Base-by-base conservation (phyloP, 2,113 vertebrate species). In the Empidonax alnorum region DNA sequence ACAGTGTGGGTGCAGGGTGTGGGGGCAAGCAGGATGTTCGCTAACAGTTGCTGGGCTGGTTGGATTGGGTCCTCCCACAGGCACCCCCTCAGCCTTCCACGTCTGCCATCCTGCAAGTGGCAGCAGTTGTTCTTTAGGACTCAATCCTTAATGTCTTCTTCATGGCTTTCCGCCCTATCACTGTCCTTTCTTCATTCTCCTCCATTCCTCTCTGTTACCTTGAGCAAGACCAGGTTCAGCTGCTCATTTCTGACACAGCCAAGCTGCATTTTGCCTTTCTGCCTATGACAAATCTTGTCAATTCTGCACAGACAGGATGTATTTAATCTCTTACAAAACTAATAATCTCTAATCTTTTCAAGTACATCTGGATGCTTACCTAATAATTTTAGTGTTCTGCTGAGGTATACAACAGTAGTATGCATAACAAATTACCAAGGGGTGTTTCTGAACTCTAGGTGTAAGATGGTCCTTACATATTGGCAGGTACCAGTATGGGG, bases 101-200 rank as follows among this genome's bases (percentile, higher is more conserved):
- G 41, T 58, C 16, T 72, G 39, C 19, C 16, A 4, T 20, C 20
- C 6, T 61, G 14, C 18, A 35, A n/a, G 14, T 7, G 35, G 12
- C 25, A 81, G 13, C 16, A 50, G 15, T 15, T 76, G 41, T 42
- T 23, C 3, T 50, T 31, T 2, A 1, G 20, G 8, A 4, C 9
- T 65, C 3, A 1, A 11, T 46, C 9, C 49, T 42, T 71, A 31
- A 28, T 1, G 1, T 35, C 4, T 55, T 3, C 27, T 42, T 33
- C 42, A 19, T 22, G 18, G 5, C 33, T 90, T 85, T 88, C 47
- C 22, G n/a, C 14, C 5, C 14, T 35, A 1, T 14, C 2, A 0
- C 20, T 50, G 9, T 49, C 14, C 10, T 83, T 88, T 42, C 63
- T 59, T 65, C 10, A 5, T 47, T 86, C n/a, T 76, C 12, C 39